phyloP scores from a whole-genome alignment of 2,888 invertebrate species.

The Barypeithes pellucidus region DNA sequence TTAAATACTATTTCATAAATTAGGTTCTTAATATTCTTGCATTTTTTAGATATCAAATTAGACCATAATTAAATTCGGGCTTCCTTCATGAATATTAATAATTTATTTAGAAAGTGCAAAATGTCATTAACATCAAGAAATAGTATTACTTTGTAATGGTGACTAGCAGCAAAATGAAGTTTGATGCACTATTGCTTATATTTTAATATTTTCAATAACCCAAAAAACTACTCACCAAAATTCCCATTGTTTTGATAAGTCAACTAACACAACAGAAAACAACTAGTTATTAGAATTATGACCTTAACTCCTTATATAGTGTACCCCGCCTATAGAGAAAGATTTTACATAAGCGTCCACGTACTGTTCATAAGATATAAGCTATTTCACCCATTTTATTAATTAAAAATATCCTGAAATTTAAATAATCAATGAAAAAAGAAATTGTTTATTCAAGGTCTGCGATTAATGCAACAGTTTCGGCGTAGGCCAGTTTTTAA shows the following conservation, averaged over 20 bases:
- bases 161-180: too few species aligned
- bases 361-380: conserved; percentile 20
- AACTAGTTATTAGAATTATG: conserved; percentile 54
- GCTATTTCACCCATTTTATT: conserved; percentile 8
- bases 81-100: too few species aligned
- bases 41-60: too few species aligned
- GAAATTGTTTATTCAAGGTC: conserved; percentile 36
- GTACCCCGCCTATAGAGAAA: conserved; percentile 55
- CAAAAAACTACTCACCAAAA: conserved; percentile 44
- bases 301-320: conserved; percentile 58
- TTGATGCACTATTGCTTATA: too few species aligned
- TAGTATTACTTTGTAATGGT: too few species aligned
- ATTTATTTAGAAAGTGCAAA: too few species aligned
- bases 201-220: not conserved
- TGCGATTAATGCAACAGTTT: conserved; percentile 1
- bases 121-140: too few species aligned
- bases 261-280: conserved; percentile 38
- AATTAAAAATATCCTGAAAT: conserved; percentile 32
- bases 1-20: too few species aligned
- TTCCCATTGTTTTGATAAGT: conserved; percentile 42
- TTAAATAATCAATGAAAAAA: conserved; percentile 26
- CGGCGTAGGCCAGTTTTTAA: conserved; percentile 27
- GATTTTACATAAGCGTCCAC: conserved; percentile 49
- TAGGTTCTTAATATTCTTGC: too few species aligned
- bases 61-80: too few species aligned